Evolutionary conservation across 2,113 vertebrate species (phyloP).

Genomic region (Ovis canadensis): DNA sequence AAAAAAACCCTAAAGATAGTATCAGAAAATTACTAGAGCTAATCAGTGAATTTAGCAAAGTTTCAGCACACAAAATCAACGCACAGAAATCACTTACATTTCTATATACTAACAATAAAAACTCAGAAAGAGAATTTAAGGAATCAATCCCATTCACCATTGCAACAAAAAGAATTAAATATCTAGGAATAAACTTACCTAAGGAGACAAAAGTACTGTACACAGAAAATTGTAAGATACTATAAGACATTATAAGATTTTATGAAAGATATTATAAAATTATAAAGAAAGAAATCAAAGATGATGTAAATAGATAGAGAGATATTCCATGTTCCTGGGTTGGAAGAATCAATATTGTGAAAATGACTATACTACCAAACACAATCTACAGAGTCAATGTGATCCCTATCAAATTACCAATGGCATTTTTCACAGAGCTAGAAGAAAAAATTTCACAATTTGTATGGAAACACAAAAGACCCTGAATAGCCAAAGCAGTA

Average conservation of each 20-base stretch:
- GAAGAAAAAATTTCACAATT: background rate
- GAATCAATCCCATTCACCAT: background rate
- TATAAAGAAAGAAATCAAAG: background rate
- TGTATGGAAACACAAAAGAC: background rate
- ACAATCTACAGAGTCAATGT: background rate
- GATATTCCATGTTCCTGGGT: background rate
- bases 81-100: background rate
- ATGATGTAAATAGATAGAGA: background rate
- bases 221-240: background rate
- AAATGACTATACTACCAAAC: background rate
- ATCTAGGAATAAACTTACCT: background rate
- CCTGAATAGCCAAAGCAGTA: background rate
- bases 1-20: background rate
- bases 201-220: background rate
- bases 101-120: background rate
- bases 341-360: background rate
- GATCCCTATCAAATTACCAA: background rate
- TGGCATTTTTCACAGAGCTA: background rate
- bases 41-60: background rate
- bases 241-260: background rate
- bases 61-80: background rate
- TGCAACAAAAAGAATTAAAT: background rate
- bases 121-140: background rate
- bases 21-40: background rate
- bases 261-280: background rate